These are phyloP conservation scores for Temnothorax unifasciatus DNA, from an alignment of 2,888 invertebrate genomes.

Conservation along the genomic window DNA sequence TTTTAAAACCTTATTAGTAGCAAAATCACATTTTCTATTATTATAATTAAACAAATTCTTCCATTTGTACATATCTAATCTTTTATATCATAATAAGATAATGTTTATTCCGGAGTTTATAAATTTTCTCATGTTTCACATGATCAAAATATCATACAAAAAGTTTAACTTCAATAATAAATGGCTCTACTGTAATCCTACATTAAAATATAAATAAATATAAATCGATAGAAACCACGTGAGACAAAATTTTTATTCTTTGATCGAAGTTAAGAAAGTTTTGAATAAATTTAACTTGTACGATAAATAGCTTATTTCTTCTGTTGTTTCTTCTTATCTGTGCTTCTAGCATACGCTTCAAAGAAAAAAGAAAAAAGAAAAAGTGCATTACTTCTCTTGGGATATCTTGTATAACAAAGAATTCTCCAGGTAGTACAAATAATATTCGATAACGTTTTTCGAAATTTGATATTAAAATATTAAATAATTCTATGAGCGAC, in stretches of 20 bases:
- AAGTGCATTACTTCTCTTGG: neutral
- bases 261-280: constrained; percentile 1
- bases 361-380: neutral
- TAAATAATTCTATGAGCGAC: neutral
- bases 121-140: neutral
- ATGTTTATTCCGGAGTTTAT: neutral
- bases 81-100: too few relatives aligned
- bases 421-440: neutral
- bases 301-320: constrained; percentile 5
- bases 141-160: neutral
- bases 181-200: neutral
- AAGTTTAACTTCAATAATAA: constrained; percentile 9
- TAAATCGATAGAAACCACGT: neutral
- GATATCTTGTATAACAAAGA: neutral
- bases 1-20: too few relatives aligned
- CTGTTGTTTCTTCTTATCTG: constrained; percentile 6
- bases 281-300: constrained; percentile 19
- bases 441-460: constrained; percentile 4
- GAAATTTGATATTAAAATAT: constrained; percentile 21
- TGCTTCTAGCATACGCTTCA: neutral
- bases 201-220: constrained; percentile 1
- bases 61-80: neutral
- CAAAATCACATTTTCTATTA: too few relatives aligned
- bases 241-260: constrained; percentile 5
- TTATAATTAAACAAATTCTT: neutral